Base-by-base conservation (phyloP, 2,888 invertebrate species). In the Phaonia tiefii region DNA sequence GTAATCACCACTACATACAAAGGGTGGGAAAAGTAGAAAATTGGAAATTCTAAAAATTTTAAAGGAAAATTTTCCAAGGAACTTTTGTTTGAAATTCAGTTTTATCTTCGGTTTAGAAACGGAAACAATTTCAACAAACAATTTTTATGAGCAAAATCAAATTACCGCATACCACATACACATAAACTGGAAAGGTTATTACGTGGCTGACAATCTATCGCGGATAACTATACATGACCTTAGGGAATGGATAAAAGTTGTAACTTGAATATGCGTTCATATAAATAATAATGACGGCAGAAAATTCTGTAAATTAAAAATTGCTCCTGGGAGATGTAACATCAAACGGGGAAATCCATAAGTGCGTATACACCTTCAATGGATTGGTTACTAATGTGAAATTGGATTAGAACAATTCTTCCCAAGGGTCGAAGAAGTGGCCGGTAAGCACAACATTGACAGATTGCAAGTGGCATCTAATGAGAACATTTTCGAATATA, bases 81-180 rank as follows among this genome's bases (percentile, higher is more conserved):
- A 65, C 37, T 4, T 46, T 42, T 70, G 76, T 25, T 17, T 44
- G 1, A 13, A 67, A 26, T 82, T 67, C 46, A 58, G 17, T 20
- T 73, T 82, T 77, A 70, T 83, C 25, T 83, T 83, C 42, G 79
- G 63, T 3, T 76, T 39, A n/a, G n/a, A n/a, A n/a, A n/a, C n/a
- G n/a, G n/a, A n/a, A n/a, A n/a, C n/a, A n/a, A n/a, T n/a, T n/a
- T 56, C 44, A 11, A 46, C 37, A 8, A 74, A 66, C 11, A 66
- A 74, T 46, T 74, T 66, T 20, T 66, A 74, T 51, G 37, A 63
- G 20, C 46, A 10, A 71, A 60, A 10, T 65, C 54, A 3, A 73
- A 65, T 10, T 60, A 74, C 20, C 46, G 49, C 17, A 67, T 49
- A 25, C 67, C 22, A 4, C 56, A 70, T 39, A 56, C 44, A 13